These are phyloP conservation scores for Cyphomyrmex costatus DNA, from an alignment of 1,140 invertebrate species.

Conservation along the genomic window DNA sequence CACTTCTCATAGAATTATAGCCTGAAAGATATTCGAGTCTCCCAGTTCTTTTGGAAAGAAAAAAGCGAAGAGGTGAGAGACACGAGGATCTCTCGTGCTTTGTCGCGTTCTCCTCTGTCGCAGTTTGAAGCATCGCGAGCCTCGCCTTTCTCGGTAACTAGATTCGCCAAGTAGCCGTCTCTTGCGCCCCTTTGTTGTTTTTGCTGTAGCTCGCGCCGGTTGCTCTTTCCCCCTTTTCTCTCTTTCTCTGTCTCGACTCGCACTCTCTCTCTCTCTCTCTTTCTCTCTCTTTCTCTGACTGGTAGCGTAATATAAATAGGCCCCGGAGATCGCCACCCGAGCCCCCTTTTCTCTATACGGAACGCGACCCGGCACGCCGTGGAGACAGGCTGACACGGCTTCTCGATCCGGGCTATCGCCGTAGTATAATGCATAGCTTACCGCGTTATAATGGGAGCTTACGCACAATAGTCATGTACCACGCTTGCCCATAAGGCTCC, in stretches of 20 bases:
- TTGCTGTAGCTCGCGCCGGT: slow-evolving; percentile 25
- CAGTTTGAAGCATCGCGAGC: slow-evolving; percentile 34
- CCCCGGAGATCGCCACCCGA: slow-evolving; percentile 44
- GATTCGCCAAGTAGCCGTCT: slow-evolving; percentile 55
- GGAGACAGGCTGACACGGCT: slow-evolving; percentile 55
- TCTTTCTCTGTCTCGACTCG: too few relatives aligned
- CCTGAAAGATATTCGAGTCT: neutral
- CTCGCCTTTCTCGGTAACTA: slow-evolving; percentile 61
- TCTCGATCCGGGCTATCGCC: slow-evolving; percentile 56
- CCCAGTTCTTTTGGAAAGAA: neutral
- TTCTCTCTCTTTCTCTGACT: slow-evolving; percentile 17
- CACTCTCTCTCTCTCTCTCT: neutral
- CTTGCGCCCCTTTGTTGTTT: slow-evolving; percentile 51
- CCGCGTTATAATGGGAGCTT: slow-evolving; percentile 60
- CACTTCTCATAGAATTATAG: neutral
- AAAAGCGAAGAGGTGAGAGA: neutral
- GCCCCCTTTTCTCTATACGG: slow-evolving; percentile 35
- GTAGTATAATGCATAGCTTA: slow-evolving; percentile 63
- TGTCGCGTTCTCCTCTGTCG: slow-evolving; percentile 8
- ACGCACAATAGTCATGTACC: slow-evolving; percentile 60
- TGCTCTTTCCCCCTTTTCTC: neutral
- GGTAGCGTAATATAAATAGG: slow-evolving; percentile 50
- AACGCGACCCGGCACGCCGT: slow-evolving; percentile 29
- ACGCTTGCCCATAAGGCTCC: slow-evolving; percentile 40
- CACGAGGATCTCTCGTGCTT: slow-evolving; percentile 25